phyloP scores from a whole-genome alignment of 1,140 invertebrate species.

The Drosophila lacteicornis region DNA sequence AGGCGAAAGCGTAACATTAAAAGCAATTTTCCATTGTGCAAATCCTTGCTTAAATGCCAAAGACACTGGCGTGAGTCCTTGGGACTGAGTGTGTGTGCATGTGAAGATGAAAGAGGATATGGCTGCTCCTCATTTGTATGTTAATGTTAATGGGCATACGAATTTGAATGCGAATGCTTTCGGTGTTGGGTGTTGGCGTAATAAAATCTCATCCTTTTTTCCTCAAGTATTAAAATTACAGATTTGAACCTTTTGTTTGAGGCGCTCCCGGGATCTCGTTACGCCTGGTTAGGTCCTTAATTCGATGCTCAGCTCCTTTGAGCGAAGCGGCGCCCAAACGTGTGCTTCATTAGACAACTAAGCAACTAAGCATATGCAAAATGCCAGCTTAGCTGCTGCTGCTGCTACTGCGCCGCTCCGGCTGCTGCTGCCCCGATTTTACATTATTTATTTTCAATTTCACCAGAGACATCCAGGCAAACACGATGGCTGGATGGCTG shows the following conservation, averaged over 20 bases:
- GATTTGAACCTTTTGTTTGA: constrained; percentile 63
- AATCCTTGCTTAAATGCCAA: constrained; percentile 75
- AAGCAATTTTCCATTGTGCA: constrained; percentile 72
- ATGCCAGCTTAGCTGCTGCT: constrained; percentile 16
- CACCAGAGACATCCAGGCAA: constrained; percentile 33
- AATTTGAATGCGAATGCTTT: constrained; percentile 64
- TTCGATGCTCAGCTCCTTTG: constrained; percentile 52
- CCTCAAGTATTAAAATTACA: constrained; percentile 61
- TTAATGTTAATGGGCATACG: constrained; percentile 67
- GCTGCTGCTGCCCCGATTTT: constrained; percentile 27
- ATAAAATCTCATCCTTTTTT: constrained; percentile 69
- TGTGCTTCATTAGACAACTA: constrained; percentile 56
- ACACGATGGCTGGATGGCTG: constrained; percentile 27
- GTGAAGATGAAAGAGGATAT: constrained; percentile 55
- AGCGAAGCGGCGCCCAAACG: constrained; percentile 26
- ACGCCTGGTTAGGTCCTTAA: constrained; percentile 63
- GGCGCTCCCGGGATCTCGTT: constrained; percentile 15
- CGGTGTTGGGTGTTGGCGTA: constrained; percentile 26
- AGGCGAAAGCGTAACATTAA: constrained; percentile 69
- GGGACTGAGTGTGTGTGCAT: constrained; percentile 7
- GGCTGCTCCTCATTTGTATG: constrained; percentile 62
- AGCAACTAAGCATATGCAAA: constrained; percentile 47
- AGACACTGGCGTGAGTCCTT: constrained; percentile 31
- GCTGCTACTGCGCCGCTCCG: not conserved
- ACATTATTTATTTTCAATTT: constrained; percentile 77